Base-by-base conservation (phyloP, 1,140 invertebrate genomes). In the Aradophagus sp. region DNA sequence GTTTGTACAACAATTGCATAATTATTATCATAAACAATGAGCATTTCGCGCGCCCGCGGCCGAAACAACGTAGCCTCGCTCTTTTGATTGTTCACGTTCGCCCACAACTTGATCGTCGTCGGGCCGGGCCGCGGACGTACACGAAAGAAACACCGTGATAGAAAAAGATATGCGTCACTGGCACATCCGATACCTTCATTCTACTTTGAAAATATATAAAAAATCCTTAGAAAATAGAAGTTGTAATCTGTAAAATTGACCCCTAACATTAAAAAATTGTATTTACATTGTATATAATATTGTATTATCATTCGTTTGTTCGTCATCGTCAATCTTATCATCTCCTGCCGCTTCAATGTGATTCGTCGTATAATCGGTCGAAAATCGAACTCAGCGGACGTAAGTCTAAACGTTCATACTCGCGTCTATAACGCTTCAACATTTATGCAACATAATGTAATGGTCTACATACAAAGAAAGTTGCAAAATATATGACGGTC, bases 201-300 rank as follows among this genome's bases (percentile, higher is more conserved):
- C 58, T 55, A 48, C 48, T 44, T 38, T 14, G 62, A 73, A 73
- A 67, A 58, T 63, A 67, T 73, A 66, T 55, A 71, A 71, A 71
- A 71, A 53, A 48, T 55, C 8, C 50, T 59, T 66, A 66, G 55
- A 72, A 66, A 72, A 72, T 72, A 72, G 55, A 71, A 65, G 34
- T 71, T 71, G 38, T 50, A 59, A 71, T 65, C 45, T 61, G 68
- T 71, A 71, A 65, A 72, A 72, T 65, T 65, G 56, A 66, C 38
- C 45, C 55, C 56, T 67, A 67, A 72, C 56, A 47, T 72, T 70
- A 55, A 72, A 66, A 66, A 66, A 66, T 66, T 66, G 55, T 72
- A 70, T 63, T 35, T 70, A 72, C 61, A 72, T 45, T 62, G 41
- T 56, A 42, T 73, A 68, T 59, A 47, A 23, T 59, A 41, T 59